Evolutionary conservation across 2,888 invertebrate genomes (phyloP).

Genomic region (Caenorhabditis panamensis): DNA sequence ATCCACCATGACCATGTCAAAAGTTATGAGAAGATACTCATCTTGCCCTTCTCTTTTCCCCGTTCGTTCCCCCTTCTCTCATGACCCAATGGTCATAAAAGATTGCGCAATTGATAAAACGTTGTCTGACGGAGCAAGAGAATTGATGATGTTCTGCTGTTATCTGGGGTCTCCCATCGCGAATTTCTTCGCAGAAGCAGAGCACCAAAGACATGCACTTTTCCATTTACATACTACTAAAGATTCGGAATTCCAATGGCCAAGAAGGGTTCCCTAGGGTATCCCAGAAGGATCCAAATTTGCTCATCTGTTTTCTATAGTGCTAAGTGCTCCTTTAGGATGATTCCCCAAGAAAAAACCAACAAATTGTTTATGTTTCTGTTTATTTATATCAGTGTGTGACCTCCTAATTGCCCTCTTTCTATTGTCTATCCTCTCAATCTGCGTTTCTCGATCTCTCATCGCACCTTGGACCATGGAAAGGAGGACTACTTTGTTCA

Average conservation of each 20-base stretch:
- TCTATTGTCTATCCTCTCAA: not conserved
- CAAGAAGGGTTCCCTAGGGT: too few relatives aligned
- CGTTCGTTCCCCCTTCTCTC: conserved; percentile 1
- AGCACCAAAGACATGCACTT: conserved; percentile 31
- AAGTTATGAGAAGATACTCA: conserved; percentile 56
- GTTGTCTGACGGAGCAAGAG: conserved; percentile 1
- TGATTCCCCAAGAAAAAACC: not conserved
- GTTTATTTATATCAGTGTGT: not conserved
- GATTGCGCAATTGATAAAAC: conserved; percentile 65
- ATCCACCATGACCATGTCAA: conserved; percentile 44
- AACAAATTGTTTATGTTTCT: conserved; percentile 12
- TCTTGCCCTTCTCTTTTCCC: conserved; percentile 27
- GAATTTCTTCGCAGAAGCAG: not conserved
- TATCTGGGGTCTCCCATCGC: conserved; percentile 43
- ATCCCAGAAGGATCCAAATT: not conserved
- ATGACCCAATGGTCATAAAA: conserved; percentile 54
- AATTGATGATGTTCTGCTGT: conserved; percentile 40
- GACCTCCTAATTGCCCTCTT: not conserved
- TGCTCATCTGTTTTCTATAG: conserved; percentile 25
- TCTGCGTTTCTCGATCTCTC: too few relatives aligned
- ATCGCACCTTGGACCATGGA: too few relatives aligned
- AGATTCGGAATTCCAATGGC: too few relatives aligned
- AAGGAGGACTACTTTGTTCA: too few relatives aligned
- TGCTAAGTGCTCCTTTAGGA: not conserved
- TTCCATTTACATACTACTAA: conserved; percentile 56